phyloP scores from a whole-genome alignment of 2,113 vertebrate species.

The Chloroceryle aenea region DNA sequence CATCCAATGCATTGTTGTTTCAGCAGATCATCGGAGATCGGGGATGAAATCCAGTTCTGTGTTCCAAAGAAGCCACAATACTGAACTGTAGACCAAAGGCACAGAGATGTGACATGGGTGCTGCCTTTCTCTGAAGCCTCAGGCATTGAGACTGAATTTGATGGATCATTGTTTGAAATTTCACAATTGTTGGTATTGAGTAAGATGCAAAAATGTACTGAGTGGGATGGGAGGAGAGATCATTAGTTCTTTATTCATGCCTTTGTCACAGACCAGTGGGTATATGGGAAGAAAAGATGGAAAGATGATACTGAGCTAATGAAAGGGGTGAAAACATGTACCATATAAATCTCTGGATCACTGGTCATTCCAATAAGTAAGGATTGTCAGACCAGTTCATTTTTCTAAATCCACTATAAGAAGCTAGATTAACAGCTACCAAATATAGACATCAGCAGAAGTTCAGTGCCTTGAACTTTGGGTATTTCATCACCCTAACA shows the following conservation, averaged over 20 bases:
- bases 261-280: not conserved
- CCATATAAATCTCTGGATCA: not conserved
- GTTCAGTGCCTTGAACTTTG: not conserved
- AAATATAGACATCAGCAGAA: not conserved
- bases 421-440: not conserved
- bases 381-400: not conserved
- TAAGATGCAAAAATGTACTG: not conserved
- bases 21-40: not conserved
- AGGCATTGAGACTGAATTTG: not conserved
- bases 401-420: not conserved
- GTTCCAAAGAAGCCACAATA: not conserved
- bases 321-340: not conserved
- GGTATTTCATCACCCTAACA: slow-evolving; percentile 1
- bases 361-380: not conserved
- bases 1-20: not conserved
- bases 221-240: not conserved
- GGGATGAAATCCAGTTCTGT: not conserved
- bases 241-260: not conserved
- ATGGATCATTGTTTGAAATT: slow-evolving; percentile 12
- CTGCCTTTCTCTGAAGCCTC: not conserved
- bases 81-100: not conserved
- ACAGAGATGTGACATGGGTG: not conserved
- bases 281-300: not conserved
- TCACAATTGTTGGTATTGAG: not conserved
- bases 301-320: not conserved